These are phyloP conservation scores for Aethina tumida DNA, from an alignment of 1,140 invertebrate species.

Conservation along the genomic window DNA sequence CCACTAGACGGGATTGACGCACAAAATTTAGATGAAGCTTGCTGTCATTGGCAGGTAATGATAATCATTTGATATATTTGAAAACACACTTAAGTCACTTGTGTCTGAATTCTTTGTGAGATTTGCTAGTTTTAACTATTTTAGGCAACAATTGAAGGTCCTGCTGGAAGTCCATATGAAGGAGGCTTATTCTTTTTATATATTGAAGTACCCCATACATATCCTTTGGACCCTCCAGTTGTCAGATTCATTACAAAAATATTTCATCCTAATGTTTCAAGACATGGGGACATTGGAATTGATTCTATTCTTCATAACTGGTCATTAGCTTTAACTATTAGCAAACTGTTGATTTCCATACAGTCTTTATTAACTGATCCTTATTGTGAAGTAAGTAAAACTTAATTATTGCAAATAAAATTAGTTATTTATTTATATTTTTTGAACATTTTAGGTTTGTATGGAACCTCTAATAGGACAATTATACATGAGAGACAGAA, in stretches of 20 bases:
- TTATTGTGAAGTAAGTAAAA: constrained; percentile 58
- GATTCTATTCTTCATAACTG: constrained; percentile 94
- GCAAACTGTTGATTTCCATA: constrained; percentile 80
- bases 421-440: constrained; percentile 2
- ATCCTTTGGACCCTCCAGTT: constrained; percentile 84
- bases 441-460: constrained; percentile 14
- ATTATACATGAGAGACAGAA: constrained; percentile 66
- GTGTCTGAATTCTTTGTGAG: too few relatives aligned
- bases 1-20: constrained; percentile 86
- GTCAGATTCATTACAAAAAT: constrained; percentile 85
- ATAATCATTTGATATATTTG: too few relatives aligned
- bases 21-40: constrained; percentile 68
- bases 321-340: constrained; percentile 85
- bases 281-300: constrained; percentile 92
- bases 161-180: constrained; percentile 83
- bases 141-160: constrained; percentile 83
- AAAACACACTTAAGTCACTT: too few relatives aligned
- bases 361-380: constrained; percentile 91
- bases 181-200: constrained; percentile 92
- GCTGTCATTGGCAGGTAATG: constrained; percentile 88
- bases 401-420: not conserved
- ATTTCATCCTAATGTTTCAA: constrained; percentile 88
- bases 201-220: constrained; percentile 77
- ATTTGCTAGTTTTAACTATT: too few relatives aligned
- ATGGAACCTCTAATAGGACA: constrained; percentile 84